Conservation (phyloP, 2,888 invertebrate genomes). For the Eupeodes latifasciatus region DNA sequence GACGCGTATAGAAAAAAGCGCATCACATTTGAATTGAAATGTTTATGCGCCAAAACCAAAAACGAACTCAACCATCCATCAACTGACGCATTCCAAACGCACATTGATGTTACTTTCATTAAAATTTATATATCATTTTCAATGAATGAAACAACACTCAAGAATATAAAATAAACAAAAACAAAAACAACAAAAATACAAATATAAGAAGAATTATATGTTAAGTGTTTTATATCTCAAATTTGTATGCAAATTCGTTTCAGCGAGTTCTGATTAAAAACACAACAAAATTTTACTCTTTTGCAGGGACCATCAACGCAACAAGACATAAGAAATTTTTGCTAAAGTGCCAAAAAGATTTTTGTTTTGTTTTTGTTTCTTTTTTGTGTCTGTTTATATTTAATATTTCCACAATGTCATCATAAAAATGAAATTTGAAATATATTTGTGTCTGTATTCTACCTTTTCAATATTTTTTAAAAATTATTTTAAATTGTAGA, state of each 20-base stretch:
- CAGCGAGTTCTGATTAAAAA: slow-evolving; percentile 14
- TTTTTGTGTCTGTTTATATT: slow-evolving; percentile 5
- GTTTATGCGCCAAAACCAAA: slow-evolving; percentile 36
- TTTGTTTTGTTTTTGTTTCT: slow-evolving; percentile 9
- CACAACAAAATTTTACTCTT: slow-evolving; percentile 10
- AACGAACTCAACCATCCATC: slow-evolving; percentile 66
- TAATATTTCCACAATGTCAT: slow-evolving; percentile 62
- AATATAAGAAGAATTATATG: background rate
- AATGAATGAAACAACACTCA: slow-evolving; percentile 52
- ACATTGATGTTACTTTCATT: slow-evolving; percentile 65
- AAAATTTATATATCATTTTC: slow-evolving; percentile 53
- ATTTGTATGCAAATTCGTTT: slow-evolving; percentile 21
- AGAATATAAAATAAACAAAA: slow-evolving; percentile 4
- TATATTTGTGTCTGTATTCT: slow-evolving; percentile 24
- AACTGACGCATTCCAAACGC: slow-evolving; percentile 58
- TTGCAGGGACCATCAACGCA: slow-evolving; percentile 21
- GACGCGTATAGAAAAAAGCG: too few species aligned
- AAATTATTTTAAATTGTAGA: slow-evolving; percentile 5
- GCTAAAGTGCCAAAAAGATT: slow-evolving; percentile 52
- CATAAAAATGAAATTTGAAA: slow-evolving; percentile 58
- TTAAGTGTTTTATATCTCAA: background rate
- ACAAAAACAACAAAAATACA: background rate
- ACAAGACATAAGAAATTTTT: slow-evolving; percentile 30
- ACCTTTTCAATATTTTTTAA: background rate
- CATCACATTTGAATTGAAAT: slow-evolving; percentile 13